phyloP scores from a whole-genome alignment of 2,113 vertebrate species.

The Mastomys coucha region DNA sequence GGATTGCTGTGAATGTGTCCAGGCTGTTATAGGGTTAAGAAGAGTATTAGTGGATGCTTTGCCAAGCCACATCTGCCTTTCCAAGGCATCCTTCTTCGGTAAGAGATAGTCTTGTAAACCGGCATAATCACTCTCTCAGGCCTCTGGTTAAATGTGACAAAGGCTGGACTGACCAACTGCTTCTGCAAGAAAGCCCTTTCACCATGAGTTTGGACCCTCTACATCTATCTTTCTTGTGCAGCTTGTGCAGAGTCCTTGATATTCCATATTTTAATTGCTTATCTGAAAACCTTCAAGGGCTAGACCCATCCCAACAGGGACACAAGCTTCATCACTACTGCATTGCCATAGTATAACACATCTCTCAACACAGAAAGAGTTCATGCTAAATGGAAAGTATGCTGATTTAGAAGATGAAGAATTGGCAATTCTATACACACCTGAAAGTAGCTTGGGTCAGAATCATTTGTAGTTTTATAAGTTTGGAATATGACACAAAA shows the following conservation, averaged over 20 bases:
- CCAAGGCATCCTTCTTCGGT: neutral
- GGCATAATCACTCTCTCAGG: neutral
- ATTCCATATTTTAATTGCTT: neutral
- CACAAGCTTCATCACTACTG: neutral
- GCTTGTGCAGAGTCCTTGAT: neutral
- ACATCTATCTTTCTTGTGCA: neutral
- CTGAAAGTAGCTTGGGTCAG: neutral
- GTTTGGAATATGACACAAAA: neutral
- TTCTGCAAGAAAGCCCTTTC: neutral
- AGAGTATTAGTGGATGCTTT: neutral
- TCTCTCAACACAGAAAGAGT: neutral
- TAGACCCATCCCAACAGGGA: neutral
- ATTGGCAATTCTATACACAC: neutral
- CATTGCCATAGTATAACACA: neutral
- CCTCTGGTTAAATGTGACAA: neutral
- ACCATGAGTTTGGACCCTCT: neutral
- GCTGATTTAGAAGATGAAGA: constrained; percentile 15
- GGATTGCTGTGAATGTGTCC: neutral
- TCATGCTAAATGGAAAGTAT: neutral
- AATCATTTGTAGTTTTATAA: constrained; percentile 8
- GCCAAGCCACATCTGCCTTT: neutral
- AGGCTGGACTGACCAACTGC: neutral
- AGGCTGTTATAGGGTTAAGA: neutral
- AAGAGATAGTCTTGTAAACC: neutral
- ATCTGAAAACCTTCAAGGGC: neutral